Evolutionary conservation across 2,888 invertebrate genomes (phyloP).

Genomic region (Phania funesta): DNA sequence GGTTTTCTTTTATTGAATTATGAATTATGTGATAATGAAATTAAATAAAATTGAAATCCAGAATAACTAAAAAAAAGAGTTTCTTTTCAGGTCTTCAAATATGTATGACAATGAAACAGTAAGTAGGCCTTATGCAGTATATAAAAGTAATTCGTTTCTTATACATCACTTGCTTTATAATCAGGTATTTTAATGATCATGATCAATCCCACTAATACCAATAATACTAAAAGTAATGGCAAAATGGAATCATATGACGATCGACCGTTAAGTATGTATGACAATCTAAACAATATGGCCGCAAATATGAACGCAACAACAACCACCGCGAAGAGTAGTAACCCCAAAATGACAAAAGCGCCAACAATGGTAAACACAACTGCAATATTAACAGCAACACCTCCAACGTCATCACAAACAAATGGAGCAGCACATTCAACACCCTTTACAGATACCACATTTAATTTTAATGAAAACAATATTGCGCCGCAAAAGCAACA

Average conservation of each 20-base stretch:
- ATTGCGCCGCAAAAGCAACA: constrained; percentile 57
- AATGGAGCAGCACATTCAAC: constrained; percentile 68
- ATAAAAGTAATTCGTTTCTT: neutral
- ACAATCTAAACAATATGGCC: constrained; percentile 75
- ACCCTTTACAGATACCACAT: constrained; percentile 70
- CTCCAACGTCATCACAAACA: constrained; percentile 62
- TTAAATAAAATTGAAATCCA: neutral
- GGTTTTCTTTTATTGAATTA: no score
- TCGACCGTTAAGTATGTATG: constrained; percentile 79
- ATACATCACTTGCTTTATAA: constrained; percentile 7
- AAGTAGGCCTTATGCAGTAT: neutral
- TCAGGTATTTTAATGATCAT: constrained; percentile 14
- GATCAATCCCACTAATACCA: constrained; percentile 38
- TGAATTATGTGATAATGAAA: no score
- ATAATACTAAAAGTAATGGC: constrained; percentile 16
- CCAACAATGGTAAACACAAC: constrained; percentile 59
- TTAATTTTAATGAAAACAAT: constrained; percentile 69
- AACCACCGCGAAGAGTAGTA: constrained; percentile 52
- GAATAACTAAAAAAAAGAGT: neutral
- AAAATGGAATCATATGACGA: constrained; percentile 74
- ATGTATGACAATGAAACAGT: constrained; percentile 20
- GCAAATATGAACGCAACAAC: constrained; percentile 55
- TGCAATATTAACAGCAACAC: constrained; percentile 57
- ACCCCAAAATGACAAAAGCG: constrained; percentile 69
- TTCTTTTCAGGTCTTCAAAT: constrained; percentile 27